A percentile compares a stretch with the other conserved stretches of the same genome.
Evolutionary conservation across 2,888 invertebrate genomes (phyloP).

Genomic region (Diplazon laetatorius): DNA sequence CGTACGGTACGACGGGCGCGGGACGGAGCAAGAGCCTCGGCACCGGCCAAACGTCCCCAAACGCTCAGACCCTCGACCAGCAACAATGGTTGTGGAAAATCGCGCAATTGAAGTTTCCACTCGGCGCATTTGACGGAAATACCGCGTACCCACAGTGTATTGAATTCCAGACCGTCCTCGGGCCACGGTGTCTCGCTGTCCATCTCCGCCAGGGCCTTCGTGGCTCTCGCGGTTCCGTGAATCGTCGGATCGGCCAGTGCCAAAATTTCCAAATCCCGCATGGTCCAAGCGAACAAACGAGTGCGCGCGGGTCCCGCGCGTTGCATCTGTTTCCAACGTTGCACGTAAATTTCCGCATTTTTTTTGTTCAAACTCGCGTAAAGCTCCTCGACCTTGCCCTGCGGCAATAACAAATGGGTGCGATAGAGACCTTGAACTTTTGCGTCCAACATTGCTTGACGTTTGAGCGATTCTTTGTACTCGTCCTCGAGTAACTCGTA

Average conservation of each 20-base stretch:
- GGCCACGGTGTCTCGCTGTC: slow-evolving; percentile 97
- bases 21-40: slow-evolving; percentile 91
- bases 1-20: slow-evolving; percentile 90
- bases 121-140: slow-evolving; percentile 91
- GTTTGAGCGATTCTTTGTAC: slow-evolving; percentile 95
- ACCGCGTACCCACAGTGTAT: slow-evolving; percentile 96
- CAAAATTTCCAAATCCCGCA: slow-evolving; percentile 88
- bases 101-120: slow-evolving; percentile 95
- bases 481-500: slow-evolving; percentile 98
- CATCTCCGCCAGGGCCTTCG: slow-evolving; percentile 89
- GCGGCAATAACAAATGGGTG: slow-evolving; percentile 91
- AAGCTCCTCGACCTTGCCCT: slow-evolving; percentile 94
- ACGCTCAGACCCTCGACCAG: slow-evolving; percentile 92
- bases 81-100: slow-evolving; percentile 97
- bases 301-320: slow-evolving; percentile 86
- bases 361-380: slow-evolving; percentile 93
- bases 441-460: slow-evolving; percentile 93
- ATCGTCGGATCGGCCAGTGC: slow-evolving; percentile 94
- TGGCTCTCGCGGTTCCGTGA: slow-evolving; percentile 91
- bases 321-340: slow-evolving; percentile 91
- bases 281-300: slow-evolving; percentile 93
- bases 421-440: slow-evolving; percentile 93
- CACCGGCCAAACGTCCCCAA: slow-evolving; percentile 95
- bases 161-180: slow-evolving; percentile 93
- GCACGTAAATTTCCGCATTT: slow-evolving; percentile 98